A percentile compares a stretch with the other conserved stretches of the same genome.
Evolutionary conservation across 1,140 invertebrate genomes (phyloP).

Genomic region (Conus betulinus): DNA sequence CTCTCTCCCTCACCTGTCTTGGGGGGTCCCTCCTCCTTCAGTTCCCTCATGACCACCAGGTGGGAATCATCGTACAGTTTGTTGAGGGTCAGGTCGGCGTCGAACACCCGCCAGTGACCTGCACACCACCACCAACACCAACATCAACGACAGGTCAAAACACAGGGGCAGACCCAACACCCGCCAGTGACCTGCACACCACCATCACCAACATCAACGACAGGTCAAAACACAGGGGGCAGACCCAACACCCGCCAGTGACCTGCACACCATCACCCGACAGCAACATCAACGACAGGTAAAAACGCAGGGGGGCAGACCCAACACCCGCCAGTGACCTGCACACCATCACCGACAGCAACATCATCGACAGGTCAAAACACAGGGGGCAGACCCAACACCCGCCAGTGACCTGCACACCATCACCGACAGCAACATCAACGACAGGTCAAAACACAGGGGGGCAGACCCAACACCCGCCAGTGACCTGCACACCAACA

Average conservation of each 20-base stretch:
- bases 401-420: conserved; percentile 40
- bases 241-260: too few species aligned
- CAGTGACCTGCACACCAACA: conserved; percentile 27
- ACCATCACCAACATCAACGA: too few species aligned
- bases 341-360: background rate
- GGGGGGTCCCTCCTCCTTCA: conserved; percentile 35
- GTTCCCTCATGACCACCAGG: conserved; percentile 42
- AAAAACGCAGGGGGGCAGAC: too few species aligned
- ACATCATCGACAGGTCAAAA: too few species aligned
- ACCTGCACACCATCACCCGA: too few species aligned
- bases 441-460: too few species aligned
- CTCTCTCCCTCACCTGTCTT: conserved; percentile 11
- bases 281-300: too few species aligned
- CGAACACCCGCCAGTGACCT: conserved; percentile 49
- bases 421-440: too few species aligned
- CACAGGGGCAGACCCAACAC: too few species aligned
- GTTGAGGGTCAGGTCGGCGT: conserved; percentile 12
- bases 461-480: conserved; percentile 39
- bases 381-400: conserved; percentile 26
- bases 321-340: conserved; percentile 50
- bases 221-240: too few species aligned
- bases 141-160: too few species aligned
- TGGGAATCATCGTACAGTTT: conserved; percentile 41
- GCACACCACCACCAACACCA: background rate
- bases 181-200: too few species aligned